phyloP scores from a whole-genome alignment of 2,888 invertebrate genomes.

The Morpho achilles region DNA sequence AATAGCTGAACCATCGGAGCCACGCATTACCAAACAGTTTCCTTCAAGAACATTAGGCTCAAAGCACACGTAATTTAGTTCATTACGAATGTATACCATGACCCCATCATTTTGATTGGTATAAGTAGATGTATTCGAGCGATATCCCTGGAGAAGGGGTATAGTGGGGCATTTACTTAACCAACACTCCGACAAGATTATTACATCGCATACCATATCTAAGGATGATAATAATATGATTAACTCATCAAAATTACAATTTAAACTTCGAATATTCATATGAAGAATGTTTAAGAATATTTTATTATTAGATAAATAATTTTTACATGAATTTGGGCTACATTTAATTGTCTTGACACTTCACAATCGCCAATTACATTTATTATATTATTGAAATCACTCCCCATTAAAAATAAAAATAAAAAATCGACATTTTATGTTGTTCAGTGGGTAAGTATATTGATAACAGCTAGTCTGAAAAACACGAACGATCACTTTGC shows the following conservation, averaged over 20 bases:
- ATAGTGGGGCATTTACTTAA: not conserved
- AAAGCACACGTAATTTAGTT: not conserved
- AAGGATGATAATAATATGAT: not conserved
- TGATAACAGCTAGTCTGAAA: no score
- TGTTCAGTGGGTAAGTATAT: not conserved
- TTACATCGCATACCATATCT: not conserved
- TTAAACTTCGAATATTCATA: conserved; percentile 3
- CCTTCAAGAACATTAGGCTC: not conserved
- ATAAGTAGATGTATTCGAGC: not conserved
- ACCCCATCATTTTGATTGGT: conserved; percentile 2
- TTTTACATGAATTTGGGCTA: not conserved
- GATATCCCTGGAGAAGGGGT: not conserved
- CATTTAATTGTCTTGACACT: not conserved
- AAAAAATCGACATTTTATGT: not conserved
- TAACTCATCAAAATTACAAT: not conserved
- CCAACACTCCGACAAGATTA: conserved; percentile 3
- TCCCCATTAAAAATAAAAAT: not conserved
- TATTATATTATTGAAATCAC: not conserved
- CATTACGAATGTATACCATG: not conserved
- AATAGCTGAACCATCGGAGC: not conserved
- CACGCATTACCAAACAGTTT: not conserved
- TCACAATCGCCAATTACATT: not conserved
- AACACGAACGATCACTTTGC: no score
- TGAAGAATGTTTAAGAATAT: not conserved
- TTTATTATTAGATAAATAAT: not conserved